A percentile compares a stretch with the other conserved stretches of the same genome.
phyloP scores from a whole-genome alignment of 1,140 invertebrate species.

The Pinna nobilis region DNA sequence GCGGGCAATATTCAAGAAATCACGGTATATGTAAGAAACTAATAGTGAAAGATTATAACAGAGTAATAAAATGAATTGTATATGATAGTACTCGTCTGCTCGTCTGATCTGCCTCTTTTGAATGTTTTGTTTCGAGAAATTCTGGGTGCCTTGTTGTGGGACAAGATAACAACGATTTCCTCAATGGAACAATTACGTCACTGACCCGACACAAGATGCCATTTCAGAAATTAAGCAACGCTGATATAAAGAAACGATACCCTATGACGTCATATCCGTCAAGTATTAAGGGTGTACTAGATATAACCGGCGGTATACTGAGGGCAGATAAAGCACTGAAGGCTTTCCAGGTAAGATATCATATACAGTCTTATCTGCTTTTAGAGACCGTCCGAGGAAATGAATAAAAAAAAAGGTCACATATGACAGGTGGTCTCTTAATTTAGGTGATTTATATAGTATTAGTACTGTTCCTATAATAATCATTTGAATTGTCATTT shows the following conservation, averaged over 20 bases:
- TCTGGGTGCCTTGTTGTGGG: constrained; percentile 32
- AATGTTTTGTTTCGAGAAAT: background rate
- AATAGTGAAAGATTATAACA: too few species aligned
- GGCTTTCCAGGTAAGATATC: constrained; percentile 60
- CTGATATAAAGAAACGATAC: constrained; percentile 32
- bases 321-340: constrained; percentile 60
- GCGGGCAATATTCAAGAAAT: too few species aligned
- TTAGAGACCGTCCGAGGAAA: too few species aligned
- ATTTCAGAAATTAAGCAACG: constrained; percentile 16
- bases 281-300: constrained; percentile 46
- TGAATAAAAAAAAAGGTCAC: too few species aligned
- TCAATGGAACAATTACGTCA: constrained; percentile 18
- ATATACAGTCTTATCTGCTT: background rate
- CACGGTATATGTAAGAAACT: too few species aligned
- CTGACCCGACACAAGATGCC: constrained; percentile 26
- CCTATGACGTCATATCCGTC: constrained; percentile 53
- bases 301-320: constrained; percentile 61
- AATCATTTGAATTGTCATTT: background rate
- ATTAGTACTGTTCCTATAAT: background rate
- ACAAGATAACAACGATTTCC: constrained; percentile 5
- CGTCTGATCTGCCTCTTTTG: background rate
- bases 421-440: too few species aligned
- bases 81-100: too few species aligned
- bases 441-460: too few species aligned
- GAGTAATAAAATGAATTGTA: too few species aligned